Base-by-base conservation (phyloP, 2,888 invertebrate genomes). In the Aleiodes testaceus region DNA sequence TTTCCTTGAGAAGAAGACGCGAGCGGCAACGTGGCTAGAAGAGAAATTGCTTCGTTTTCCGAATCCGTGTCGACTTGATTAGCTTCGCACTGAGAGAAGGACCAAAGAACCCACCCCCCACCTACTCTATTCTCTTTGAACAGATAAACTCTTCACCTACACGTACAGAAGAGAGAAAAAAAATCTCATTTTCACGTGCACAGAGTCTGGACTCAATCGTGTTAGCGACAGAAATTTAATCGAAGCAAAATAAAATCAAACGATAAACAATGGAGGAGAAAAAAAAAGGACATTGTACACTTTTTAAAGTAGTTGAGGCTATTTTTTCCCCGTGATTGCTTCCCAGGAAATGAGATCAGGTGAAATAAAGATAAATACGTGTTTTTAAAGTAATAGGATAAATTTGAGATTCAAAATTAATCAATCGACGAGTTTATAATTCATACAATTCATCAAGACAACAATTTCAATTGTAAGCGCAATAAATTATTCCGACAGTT, bases 21-120 rank as follows among this genome's bases (percentile, higher is more conserved):
- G 42, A 76, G 75, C 76, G 75, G 76, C 79, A 79, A 81, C 80
- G 81, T 81, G 81, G 81, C 76, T 78, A 72, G 80, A 82, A 82
- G 79, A 82, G 82, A 81, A 79, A 82, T 81, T 81, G 80, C 82
- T 81, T 81, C 82, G 81, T 82, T 81, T 82, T 45, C 79, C 81
- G 80, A 81, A 81, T 80, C 77, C 78, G 79, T 80, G 79, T 81
- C 77, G 78, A 78, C 79, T 80, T 82, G 81, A 81, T 80, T 79
- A 80, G 80, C 80, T 80, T 74, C 70, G 73, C 66, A 73, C 44
- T 55, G 49, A 55, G 50, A 53, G 67, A 18, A 63, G 18, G 22
- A 9, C 18, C 3, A 16, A 44, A 20, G 20, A 3, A 44, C 64
- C 65, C 53, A 68, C 72, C 55, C 65, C 45, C 26, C 44, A 36